Evolutionary conservation across 1,140 invertebrate genomes (phyloP), one percentile per base, ranked within the genome.

Genomic region (Pseudomyrmex sp.): DNA sequence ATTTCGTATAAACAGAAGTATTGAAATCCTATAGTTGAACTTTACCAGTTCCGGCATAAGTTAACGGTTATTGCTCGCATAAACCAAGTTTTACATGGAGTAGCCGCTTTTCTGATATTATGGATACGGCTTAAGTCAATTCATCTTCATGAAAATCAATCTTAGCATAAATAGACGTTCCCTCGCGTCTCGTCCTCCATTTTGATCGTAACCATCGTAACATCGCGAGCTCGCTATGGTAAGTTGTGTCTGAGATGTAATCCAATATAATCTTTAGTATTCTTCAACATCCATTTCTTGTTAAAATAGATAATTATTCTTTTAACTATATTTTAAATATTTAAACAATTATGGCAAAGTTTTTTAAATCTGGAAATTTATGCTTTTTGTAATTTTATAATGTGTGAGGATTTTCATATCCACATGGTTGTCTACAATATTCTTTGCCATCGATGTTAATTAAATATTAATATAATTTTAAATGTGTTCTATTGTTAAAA

Each of bases 101-200:
- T 35, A 35, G 35, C 35, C 35, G 35, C 35, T 35, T 35, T 4
- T 35, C 35, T 35, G 35, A 35, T 35, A 35, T 5, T 35, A 35
- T 35, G 35, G 0, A 35, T 35, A 35, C 35, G 5, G 35, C 35
- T 35, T 35, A 5, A 26, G 26, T 26, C 26, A 35, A 35, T 35
- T 35, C 35, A 26, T 26, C 26, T 35, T 35, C 35, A 35, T 35
- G 35, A 7, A 35, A 35, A 35, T 35, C 35, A 35, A 35, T 7
- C 35, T 15, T 59, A 23, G 8, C 0, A 3, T 76, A 76, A 77
- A 10, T 2, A 1, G 7, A 0, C 8, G 8, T 1, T 8, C 0
- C 5, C 15, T 20, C 18, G n/a, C n/a, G 2, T 35, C 35, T 35
- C 0, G 0, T 87, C 91, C 72, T 91, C 89, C 91, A 92, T 92